Conservation (phyloP, 2,113 vertebrate genomes). For the Acanthisitta chloris region DNA sequence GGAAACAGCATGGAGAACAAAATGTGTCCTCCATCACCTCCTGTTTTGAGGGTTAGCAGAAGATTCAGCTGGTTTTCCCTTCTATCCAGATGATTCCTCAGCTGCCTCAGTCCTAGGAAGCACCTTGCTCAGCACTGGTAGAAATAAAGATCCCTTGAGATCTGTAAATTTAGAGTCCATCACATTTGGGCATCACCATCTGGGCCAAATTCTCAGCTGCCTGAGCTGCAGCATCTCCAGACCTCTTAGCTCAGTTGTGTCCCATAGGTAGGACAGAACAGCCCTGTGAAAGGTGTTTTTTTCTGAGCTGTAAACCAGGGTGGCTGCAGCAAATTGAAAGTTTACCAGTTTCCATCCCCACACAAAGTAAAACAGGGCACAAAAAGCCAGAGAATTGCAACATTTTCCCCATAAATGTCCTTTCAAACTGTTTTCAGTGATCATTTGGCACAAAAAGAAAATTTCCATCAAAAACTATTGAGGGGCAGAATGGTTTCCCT, state of each 20-base stretch:
- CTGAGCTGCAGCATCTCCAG: background rate
- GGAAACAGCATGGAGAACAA: background rate
- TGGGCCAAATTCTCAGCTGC: background rate
- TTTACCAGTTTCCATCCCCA: slow-evolving; percentile 51
- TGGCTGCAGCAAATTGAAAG: slow-evolving; percentile 38
- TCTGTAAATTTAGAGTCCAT: background rate
- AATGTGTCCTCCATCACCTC: background rate
- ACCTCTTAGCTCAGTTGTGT: background rate
- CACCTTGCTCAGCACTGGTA: background rate
- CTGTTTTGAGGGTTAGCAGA: background rate
- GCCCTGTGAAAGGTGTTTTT: slow-evolving; percentile 7
- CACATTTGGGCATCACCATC: background rate
- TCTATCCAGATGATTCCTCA: fast-evolving
- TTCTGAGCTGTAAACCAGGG: slow-evolving; percentile 21
- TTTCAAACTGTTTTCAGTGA: slow-evolving; percentile 44
- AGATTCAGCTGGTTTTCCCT: background rate
- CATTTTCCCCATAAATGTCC: slow-evolving; percentile 32
- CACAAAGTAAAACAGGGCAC: background rate
- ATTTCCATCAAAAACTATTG: slow-evolving; percentile 52
- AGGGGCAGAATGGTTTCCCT: slow-evolving; percentile 47
- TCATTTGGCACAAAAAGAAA: background rate
- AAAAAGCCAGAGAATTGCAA: slow-evolving; percentile 41
- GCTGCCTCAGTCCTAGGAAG: background rate
- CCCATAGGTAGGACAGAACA: background rate
- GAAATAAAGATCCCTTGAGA: background rate